phyloP scores from a whole-genome alignment of 2,797 vertebrate species.

The Cercopithecus hamlyni region DNA sequence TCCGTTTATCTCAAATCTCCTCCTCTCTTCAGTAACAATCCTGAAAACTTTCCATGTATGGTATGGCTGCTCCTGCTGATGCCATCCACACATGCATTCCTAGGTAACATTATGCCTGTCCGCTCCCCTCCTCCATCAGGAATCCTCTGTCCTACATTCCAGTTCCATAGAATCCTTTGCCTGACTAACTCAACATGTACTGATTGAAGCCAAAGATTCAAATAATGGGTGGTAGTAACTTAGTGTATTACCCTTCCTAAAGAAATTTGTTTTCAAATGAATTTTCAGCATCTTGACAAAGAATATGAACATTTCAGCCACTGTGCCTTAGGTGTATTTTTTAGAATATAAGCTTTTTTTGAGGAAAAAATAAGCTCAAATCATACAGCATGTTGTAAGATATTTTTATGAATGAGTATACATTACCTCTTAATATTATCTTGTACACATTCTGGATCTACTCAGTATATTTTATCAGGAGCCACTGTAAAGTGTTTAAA shows the following conservation, averaged over 20 bases:
- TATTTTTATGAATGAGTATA: not conserved
- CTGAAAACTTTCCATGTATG: not conserved
- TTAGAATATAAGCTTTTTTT: not conserved
- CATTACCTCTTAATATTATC: not conserved
- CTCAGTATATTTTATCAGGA: not conserved
- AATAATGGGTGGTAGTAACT: not conserved
- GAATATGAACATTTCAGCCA: not conserved
- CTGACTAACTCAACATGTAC: not conserved
- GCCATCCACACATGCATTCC: not conserved
- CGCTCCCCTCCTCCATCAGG: not conserved
- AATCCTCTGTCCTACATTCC: not conserved
- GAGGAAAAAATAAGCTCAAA: not conserved
- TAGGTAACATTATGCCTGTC: not conserved
- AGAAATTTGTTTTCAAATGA: not conserved
- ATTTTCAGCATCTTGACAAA: not conserved
- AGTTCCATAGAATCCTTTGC: not conserved
- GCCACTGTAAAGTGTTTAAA: not conserved
- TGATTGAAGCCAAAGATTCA: not conserved
- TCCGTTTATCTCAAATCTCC: not conserved
- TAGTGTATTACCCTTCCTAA: not conserved
- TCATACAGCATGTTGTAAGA: not conserved
- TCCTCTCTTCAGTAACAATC: not conserved
- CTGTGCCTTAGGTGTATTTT: not conserved
- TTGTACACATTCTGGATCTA: not conserved
- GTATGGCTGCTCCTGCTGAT: not conserved